Percentiles rank a stretch among this genome's conserved stretches.
phyloP scores from a whole-genome alignment of 2,888 invertebrate genomes.

The Eustalomyia histrio region DNA sequence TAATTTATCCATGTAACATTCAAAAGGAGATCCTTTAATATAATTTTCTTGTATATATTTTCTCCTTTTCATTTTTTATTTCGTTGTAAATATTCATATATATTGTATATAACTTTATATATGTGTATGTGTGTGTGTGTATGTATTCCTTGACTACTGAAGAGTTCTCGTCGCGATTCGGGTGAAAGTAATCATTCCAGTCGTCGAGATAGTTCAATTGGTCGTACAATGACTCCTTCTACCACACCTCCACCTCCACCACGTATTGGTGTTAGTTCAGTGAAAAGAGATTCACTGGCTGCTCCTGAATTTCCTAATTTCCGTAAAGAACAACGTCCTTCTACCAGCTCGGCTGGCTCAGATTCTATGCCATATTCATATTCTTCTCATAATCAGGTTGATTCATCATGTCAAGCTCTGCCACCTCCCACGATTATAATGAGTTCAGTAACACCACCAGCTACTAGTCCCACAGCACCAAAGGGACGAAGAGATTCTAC shows the following conservation, averaged over 20 bases:
- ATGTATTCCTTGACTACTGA: conserved; percentile 39
- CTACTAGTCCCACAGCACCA: conserved; percentile 87
- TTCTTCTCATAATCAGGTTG: conserved; percentile 81
- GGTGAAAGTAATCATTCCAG: conserved; percentile 85
- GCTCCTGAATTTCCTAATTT: conserved; percentile 81
- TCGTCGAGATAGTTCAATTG: conserved; percentile 84
- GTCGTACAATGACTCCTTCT: conserved; percentile 78
- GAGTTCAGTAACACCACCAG: conserved; percentile 90
- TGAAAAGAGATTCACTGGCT: conserved; percentile 82
- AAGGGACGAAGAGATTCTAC: conserved; percentile 89
- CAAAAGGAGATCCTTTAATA: not conserved
- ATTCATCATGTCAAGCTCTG: conserved; percentile 83
- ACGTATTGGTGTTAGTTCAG: conserved; percentile 83
- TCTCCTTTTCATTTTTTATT: conserved; percentile 12
- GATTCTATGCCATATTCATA: conserved; percentile 83
- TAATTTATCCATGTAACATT: not conserved
- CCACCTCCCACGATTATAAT: conserved; percentile 89
- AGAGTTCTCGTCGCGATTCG: conserved; percentile 82
- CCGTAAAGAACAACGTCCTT: conserved; percentile 84
- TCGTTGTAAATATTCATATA: conserved; percentile 3
- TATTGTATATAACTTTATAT: conserved; percentile 21
- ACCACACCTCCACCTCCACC: conserved; percentile 81
- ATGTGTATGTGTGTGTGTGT: conserved; percentile 1
- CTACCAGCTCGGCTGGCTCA: conserved; percentile 86
- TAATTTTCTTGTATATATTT: not conserved